Conservation (phyloP, 2,888 invertebrate species). For the Cheilosia variabilis region DNA sequence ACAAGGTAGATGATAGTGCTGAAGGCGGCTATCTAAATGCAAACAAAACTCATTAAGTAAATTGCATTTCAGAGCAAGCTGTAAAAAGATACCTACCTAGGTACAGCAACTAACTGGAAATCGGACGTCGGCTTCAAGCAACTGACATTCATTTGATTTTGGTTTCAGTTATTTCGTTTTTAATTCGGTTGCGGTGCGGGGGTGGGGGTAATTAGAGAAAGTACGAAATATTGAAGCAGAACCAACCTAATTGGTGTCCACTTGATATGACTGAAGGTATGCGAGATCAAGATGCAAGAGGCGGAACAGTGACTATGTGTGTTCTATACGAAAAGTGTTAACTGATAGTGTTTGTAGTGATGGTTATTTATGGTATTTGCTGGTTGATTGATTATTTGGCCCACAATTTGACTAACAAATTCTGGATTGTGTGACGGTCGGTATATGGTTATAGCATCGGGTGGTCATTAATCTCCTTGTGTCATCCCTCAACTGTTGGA, state of each 20-base stretch:
- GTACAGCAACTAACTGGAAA: conserved; percentile 26
- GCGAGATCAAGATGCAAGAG: neutral
- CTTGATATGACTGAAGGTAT: neutral
- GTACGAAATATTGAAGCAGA: conserved; percentile 33
- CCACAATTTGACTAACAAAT: neutral
- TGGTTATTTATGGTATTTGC: neutral
- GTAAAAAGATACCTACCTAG: conserved; percentile 11
- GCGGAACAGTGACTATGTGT: conserved; percentile 16
- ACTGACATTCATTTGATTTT: conserved; percentile 40
- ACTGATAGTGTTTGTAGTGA: conserved; percentile 11
- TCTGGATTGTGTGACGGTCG: neutral
- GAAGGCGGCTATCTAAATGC: conserved; percentile 25
- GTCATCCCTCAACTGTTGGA: neutral
- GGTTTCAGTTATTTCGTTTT: conserved; percentile 25
- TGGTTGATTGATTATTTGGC: conserved; percentile 30
- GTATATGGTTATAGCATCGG: neutral
- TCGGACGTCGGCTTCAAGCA: neutral
- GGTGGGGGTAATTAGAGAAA: conserved; percentile 52
- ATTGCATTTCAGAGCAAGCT: conserved; percentile 40
- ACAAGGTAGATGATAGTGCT: neutral
- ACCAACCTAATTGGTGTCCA: conserved; percentile 46
- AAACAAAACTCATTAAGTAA: conserved; percentile 60
- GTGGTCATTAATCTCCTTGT: neutral
- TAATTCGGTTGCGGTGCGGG: neutral
- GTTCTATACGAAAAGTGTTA: neutral